phyloP scores from a whole-genome alignment of 2,797 vertebrate species.

The Centroberyx gerrardi region DNA sequence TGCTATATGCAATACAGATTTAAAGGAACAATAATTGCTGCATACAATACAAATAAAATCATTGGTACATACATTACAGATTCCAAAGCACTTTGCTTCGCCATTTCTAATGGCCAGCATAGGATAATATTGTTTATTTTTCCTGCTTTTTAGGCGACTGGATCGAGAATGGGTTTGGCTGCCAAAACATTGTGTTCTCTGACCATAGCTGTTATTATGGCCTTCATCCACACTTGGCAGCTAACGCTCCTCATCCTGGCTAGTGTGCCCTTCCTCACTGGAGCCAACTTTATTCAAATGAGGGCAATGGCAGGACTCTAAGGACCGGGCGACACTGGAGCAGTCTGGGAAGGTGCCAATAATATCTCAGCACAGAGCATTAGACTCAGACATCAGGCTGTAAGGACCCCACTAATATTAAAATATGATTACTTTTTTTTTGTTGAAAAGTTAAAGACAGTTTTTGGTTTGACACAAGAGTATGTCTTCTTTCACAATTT shows the following conservation, averaged over 20 bases:
- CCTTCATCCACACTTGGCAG: constrained; percentile 85
- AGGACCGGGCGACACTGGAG: constrained; percentile 85
- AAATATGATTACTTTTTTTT: constrained; percentile 5
- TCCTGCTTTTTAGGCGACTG: constrained; percentile 72
- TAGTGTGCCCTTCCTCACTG: constrained; percentile 78
- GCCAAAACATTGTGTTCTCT: constrained; percentile 71
- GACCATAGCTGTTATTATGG: constrained; percentile 76
- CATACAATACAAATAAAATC: background rate
- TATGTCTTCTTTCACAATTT: constrained; percentile 75
- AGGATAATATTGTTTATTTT: constrained; percentile 23
- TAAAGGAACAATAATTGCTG: background rate
- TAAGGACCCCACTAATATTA: constrained; percentile 23
- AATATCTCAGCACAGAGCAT: constrained; percentile 22
- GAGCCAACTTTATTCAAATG: constrained; percentile 77
- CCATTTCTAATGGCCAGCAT: background rate
- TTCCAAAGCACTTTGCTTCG: background rate
- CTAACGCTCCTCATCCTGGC: constrained; percentile 84
- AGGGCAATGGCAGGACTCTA: constrained; percentile 79
- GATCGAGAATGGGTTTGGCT: constrained; percentile 78
- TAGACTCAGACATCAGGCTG: background rate
- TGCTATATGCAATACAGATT: too few species aligned
- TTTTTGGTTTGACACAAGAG: constrained; percentile 78
- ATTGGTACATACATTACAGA: background rate
- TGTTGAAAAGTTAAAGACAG: constrained; percentile 78
- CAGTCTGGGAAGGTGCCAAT: constrained; percentile 82